phyloP scores from a whole-genome alignment of 1,140 invertebrate species.

The Panulirus ornatus region DNA sequence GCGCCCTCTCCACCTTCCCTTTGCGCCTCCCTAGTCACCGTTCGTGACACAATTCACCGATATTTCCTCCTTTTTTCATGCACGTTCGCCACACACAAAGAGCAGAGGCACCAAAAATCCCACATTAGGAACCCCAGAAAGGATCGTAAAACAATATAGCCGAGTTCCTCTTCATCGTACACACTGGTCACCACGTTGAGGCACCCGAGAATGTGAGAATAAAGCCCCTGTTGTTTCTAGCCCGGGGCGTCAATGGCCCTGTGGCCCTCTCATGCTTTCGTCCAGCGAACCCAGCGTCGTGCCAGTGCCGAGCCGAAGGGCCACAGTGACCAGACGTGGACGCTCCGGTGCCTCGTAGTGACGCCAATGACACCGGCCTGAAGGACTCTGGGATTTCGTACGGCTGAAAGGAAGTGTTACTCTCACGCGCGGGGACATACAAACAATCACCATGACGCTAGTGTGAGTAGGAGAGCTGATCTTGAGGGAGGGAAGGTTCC shows the following conservation, averaged over 20 bases:
- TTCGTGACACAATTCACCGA: too few relatives aligned
- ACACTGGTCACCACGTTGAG: slow-evolving; percentile 46
- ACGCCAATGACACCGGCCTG: slow-evolving; percentile 24
- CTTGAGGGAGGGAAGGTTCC: neutral
- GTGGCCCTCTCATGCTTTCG: slow-evolving; percentile 60
- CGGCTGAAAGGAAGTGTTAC: neutral
- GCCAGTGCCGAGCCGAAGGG: slow-evolving; percentile 69
- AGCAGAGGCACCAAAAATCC: too few relatives aligned
- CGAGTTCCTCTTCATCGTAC: slow-evolving; percentile 28
- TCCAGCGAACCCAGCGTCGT: slow-evolving; percentile 5
- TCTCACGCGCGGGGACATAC: neutral
- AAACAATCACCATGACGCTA: slow-evolving; percentile 55
- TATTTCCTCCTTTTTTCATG: too few relatives aligned
- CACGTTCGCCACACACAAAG: too few relatives aligned
- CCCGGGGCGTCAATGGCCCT: slow-evolving; percentile 68
- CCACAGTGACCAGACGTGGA: slow-evolving; percentile 60
- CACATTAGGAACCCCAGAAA: too few relatives aligned
- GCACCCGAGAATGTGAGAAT: slow-evolving; percentile 61
- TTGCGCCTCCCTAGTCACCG: too few relatives aligned
- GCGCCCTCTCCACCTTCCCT: too few relatives aligned
- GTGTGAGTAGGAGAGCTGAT: slow-evolving; percentile 41
- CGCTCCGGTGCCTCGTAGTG: neutral
- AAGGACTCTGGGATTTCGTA: neutral
- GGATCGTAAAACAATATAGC: too few relatives aligned
- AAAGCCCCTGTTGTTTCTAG: slow-evolving; percentile 65